phyloP scores from a whole-genome alignment of 1,140 invertebrate species.

The Aphidius gifuensis region DNA sequence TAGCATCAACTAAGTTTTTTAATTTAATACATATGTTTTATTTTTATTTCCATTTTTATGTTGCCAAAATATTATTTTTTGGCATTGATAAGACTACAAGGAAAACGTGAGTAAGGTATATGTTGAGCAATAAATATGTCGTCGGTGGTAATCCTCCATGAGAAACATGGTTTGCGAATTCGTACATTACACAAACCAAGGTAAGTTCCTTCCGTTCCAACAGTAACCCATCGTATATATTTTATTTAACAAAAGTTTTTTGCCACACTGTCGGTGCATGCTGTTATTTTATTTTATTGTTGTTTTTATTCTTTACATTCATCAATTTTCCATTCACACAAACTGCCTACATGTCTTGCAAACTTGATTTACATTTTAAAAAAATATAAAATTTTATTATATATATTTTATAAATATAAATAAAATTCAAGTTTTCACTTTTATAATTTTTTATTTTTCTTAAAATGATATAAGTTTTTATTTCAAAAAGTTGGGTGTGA shows the following conservation, averaged over 20 bases:
- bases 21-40: neutral
- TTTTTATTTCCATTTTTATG: neutral
- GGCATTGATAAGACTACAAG: neutral
- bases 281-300: conserved; percentile 5
- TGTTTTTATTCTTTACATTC: conserved; percentile 13
- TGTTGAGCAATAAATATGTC: conserved; percentile 27
- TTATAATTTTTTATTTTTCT: no score
- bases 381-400: no score
- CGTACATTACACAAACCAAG: conserved; percentile 1
- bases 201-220: conserved; percentile 13
- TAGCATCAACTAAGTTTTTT: no score
- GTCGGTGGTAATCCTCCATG: conserved; percentile 23
- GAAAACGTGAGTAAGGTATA: conserved; percentile 8
- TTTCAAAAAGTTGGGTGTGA: no score
- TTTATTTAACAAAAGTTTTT: conserved; percentile 18
- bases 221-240: conserved; percentile 12
- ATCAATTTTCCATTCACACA: no score
- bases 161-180: conserved; percentile 26
- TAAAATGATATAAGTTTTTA: no score
- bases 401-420: no score
- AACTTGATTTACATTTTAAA: no score
- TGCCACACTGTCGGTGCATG: neutral
- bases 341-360: no score
- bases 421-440: no score
- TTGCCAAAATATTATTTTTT: no score